Conservation (phyloP, 2,797 vertebrate species). For the Typhlichthys subterraneus region DNA sequence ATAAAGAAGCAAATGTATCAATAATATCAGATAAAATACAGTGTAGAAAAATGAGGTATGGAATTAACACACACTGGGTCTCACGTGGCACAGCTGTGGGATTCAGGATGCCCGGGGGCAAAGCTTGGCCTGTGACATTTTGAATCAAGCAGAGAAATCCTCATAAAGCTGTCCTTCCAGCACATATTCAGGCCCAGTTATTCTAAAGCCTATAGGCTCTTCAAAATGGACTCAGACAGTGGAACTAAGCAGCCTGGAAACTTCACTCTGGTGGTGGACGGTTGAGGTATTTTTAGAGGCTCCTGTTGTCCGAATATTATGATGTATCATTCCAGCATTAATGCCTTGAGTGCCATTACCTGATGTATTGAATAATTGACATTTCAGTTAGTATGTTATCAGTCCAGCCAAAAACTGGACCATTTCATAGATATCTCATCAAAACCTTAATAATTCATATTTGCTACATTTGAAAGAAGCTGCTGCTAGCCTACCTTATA, state of each 20-base stretch:
- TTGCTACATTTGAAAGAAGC: neutral
- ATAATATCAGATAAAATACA: no score
- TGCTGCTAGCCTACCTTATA: no score
- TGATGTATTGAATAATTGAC: slow-evolving; percentile 2
- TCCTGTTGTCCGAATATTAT: slow-evolving; percentile 49
- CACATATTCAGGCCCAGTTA: slow-evolving; percentile 46
- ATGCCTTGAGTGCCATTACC: slow-evolving; percentile 34
- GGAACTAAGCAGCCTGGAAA: slow-evolving; percentile 76
- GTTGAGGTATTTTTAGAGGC: slow-evolving; percentile 70
- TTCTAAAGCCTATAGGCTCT: slow-evolving; percentile 61
- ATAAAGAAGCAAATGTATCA: no score
- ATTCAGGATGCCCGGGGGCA: slow-evolving; percentile 59
- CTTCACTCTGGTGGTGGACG: slow-evolving; percentile 64
- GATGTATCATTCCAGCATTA: slow-evolving; percentile 60
- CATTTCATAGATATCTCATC: neutral
- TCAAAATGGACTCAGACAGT: slow-evolving; percentile 70
- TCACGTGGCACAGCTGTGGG: slow-evolving; percentile 59
- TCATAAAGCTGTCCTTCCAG: slow-evolving; percentile 47
- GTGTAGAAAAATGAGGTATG: slow-evolving; percentile 11
- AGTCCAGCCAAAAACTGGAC: neutral
- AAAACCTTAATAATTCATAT: neutral
- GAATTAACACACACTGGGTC: slow-evolving; percentile 49
- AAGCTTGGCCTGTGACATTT: slow-evolving; percentile 52
- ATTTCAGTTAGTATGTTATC: neutral
- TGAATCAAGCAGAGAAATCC: slow-evolving; percentile 58